phyloP scores from a whole-genome alignment of 2,113 vertebrate species.

The Agelaius tricolor region DNA sequence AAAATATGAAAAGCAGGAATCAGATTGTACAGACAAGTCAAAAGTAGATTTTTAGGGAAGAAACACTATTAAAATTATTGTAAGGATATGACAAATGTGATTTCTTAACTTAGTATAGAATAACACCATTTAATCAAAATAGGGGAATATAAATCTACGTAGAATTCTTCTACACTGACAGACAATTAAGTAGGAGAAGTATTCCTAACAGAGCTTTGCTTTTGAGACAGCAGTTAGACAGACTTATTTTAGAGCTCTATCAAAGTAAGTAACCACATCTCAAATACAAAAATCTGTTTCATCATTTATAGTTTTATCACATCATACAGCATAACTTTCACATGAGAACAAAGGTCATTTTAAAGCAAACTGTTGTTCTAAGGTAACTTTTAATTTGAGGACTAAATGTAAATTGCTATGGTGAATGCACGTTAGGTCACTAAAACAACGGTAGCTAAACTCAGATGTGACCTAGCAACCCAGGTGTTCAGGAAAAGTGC shows the following conservation, averaged over 20 bases:
- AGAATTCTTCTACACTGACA: neutral
- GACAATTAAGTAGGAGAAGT: slow-evolving; percentile 22
- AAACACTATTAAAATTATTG: neutral
- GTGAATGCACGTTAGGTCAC: slow-evolving; percentile 80
- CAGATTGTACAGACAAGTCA: neutral
- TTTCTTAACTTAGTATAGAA: slow-evolving; percentile 21
- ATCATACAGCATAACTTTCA: slow-evolving; percentile 50
- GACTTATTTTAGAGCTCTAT: neutral
- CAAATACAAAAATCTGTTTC: slow-evolving; percentile 43
- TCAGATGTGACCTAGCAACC: slow-evolving; percentile 95
- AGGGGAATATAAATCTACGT: neutral
- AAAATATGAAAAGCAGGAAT: slow-evolving; percentile 21
- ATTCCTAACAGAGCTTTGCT: neutral
- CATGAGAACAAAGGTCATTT: slow-evolving; percentile 59
- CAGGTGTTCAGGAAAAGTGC: slow-evolving; percentile 98
- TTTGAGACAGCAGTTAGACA: neutral
- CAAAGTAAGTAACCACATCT: neutral
- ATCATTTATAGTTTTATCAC: slow-evolving; percentile 51
- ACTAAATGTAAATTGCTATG: slow-evolving; percentile 76
- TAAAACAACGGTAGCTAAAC: slow-evolving; percentile 91
- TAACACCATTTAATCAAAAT: neutral
- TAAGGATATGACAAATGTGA: neutral
- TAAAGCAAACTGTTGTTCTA: slow-evolving; percentile 73
- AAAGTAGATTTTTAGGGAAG: neutral
- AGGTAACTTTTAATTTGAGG: slow-evolving; percentile 80